Evolutionary conservation across 2,797 vertebrate species (phyloP).

Genomic region (Arremon aurantiirostris): DNA sequence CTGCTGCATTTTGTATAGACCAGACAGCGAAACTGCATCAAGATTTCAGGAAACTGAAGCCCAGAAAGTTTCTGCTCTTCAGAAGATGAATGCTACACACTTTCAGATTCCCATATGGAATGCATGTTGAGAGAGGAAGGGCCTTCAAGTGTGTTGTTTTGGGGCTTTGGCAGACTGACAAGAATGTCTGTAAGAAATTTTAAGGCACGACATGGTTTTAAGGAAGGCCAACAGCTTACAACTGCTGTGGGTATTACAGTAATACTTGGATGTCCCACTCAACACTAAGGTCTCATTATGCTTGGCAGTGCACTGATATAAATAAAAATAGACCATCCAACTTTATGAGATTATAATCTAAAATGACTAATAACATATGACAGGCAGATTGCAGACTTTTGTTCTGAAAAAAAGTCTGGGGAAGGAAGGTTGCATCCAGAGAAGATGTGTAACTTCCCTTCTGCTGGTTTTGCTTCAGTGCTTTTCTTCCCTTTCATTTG

Average conservation of each 20-base stretch:
- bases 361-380: constrained; percentile 8
- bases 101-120: neutral
- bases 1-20: neutral
- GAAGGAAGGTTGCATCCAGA: neutral
- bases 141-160: neutral
- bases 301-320: neutral
- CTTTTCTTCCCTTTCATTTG: neutral
- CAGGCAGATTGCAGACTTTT: constrained; percentile 9
- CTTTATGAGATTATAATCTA: constrained; percentile 2
- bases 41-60: constrained; percentile 12
- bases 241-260: neutral
- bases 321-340: neutral
- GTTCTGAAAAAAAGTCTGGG: neutral
- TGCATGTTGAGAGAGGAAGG: neutral
- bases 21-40: neutral
- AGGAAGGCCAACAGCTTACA: neutral
- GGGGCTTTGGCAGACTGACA: constrained; percentile 7
- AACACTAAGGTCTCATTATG: neutral
- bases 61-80: neutral
- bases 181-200: neutral
- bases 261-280: neutral
- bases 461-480: neutral
- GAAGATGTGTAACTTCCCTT: neutral
- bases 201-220: neutral
- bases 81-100: neutral